Conservation (phyloP, 1,140 invertebrate species). For the Reticulitermes speratus region DNA sequence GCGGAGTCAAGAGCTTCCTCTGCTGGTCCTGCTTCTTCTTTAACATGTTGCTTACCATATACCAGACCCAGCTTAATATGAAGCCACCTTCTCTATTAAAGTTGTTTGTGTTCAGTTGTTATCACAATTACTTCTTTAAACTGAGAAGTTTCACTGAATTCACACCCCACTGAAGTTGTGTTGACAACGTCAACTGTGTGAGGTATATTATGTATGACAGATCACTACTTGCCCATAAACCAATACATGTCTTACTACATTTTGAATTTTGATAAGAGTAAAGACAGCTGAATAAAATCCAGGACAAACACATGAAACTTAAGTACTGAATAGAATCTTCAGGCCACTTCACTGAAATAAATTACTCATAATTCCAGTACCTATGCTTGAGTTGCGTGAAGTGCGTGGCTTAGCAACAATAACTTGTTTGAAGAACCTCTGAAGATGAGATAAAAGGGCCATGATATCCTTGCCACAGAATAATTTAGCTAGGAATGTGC, state of each 20-base stretch:
- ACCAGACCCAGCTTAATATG: not conserved
- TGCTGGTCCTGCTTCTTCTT: too few relatives aligned
- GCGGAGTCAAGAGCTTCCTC: too few relatives aligned
- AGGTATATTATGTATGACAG: too few relatives aligned
- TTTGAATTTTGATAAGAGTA: too few relatives aligned
- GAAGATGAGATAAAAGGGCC: slow-evolving; percentile 86
- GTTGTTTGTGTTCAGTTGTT: not conserved
- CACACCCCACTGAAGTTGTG: too few relatives aligned
- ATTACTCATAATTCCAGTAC: slow-evolving; percentile 42
- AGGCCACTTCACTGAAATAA: not conserved
- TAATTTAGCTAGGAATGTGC: slow-evolving; percentile 96
- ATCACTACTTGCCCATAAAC: too few relatives aligned
- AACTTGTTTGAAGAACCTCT: slow-evolving; percentile 88
- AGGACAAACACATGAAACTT: not conserved
- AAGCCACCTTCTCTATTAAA: not conserved
- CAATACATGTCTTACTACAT: too few relatives aligned
- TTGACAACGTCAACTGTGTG: too few relatives aligned
- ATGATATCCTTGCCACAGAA: slow-evolving; percentile 91
- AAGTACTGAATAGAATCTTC: not conserved
- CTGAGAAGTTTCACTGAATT: not conserved
- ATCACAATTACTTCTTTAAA: not conserved
- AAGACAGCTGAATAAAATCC: not conserved
- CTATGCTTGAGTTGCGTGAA: slow-evolving; percentile 93
- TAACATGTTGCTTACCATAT: too few relatives aligned
- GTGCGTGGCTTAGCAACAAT: slow-evolving; percentile 91